Base-by-base conservation (phyloP, 2,797 vertebrate genomes). In the Onychomys leucogaster region DNA sequence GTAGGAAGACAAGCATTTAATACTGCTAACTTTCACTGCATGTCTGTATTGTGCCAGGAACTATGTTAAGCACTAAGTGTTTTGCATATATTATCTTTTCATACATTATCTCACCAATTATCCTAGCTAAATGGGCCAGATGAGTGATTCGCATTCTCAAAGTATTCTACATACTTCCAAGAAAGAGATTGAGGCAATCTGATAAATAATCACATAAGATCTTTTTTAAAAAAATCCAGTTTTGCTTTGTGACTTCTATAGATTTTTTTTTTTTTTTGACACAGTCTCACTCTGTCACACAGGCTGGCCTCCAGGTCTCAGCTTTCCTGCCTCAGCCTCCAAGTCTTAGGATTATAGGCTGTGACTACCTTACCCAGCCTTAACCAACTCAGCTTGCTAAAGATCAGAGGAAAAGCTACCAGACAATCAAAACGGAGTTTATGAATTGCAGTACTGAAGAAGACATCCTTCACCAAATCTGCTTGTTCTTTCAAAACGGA, bases 51-150 rank as follows among this genome's bases (percentile, higher is more conserved):
- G 11, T 61, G 55, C 81, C 95, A 94, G 85, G 49, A 90, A 65
- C 43, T 94, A 75, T 94, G 80, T 78, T 81, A 90, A 90, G 87
- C 90, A 63, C 77, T 59, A 83, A 86, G 43, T 43, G 43, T 65
- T 90, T 96, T 92, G 81, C 59, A 77, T 92, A 37, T n/a, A n/a
- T 93, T 89, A 82, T 87, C 75, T 96, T 94, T 84, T 81, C 65
- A 61, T 82, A 49, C 21, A 73, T 94, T 91, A 90, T 90, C 52
- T 95, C 67, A 85, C 84, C 73, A 94, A 29, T 81, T 95, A 92
- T 78, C 14, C 21, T 46, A 88, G 69, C 34, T 91, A 96, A 96
- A 94, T 63, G 61, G 6, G 65, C 86, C n/a, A 89, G 46, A 96
- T 92, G 84, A 95, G 25, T 85, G 89, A 92, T 94, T 84, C 41